Evolutionary conservation across 2,797 vertebrate genomes (phyloP).

Genomic region (Alca torda): DNA sequence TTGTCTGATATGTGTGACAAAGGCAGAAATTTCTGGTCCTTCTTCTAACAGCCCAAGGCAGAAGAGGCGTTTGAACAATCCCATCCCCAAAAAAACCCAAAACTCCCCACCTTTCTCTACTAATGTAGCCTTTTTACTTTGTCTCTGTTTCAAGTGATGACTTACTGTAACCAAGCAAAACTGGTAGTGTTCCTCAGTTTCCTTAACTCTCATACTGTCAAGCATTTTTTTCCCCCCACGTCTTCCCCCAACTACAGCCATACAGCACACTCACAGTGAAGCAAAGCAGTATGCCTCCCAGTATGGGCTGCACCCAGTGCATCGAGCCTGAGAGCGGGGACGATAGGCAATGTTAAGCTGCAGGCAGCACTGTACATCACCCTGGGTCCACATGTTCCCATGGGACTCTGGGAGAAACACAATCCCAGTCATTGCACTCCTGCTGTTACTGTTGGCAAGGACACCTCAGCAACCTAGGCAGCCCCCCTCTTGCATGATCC

Average conservation of each 20-base stretch:
- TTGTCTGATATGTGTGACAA: background rate
- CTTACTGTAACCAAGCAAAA: background rate
- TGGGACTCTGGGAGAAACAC: background rate
- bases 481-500: background rate
- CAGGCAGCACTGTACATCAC: background rate
- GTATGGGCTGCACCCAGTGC: background rate
- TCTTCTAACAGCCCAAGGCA: background rate
- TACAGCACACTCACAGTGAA: background rate
- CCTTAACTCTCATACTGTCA: background rate
- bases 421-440: background rate
- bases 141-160: background rate
- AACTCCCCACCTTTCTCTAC: background rate
- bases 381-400: fast-evolving
- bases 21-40: background rate
- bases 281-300: background rate
- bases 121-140: background rate
- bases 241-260: background rate
- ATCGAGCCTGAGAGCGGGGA: background rate
- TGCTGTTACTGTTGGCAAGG: background rate
- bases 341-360: background rate
- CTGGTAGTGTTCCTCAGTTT: background rate
- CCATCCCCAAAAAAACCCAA: background rate
- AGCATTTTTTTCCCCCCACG: background rate
- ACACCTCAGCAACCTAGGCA: background rate
- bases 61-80: background rate